Evolutionary conservation across 2,797 vertebrate species (phyloP).

Genomic region (Pangasius djambal): DNA sequence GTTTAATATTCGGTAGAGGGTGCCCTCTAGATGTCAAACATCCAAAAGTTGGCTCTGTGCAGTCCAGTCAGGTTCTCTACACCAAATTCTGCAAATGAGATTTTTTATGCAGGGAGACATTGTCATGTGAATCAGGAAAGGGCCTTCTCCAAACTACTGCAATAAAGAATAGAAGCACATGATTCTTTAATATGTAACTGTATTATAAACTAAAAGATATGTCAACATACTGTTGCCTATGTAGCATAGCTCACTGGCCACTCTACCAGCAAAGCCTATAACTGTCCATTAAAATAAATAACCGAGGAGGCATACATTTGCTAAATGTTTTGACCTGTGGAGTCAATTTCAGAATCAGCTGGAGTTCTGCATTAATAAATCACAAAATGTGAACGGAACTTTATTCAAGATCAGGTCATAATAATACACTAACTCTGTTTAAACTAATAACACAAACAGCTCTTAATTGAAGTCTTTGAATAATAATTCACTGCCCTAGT

Average conservation of each 20-base stretch:
- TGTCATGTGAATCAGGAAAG: too few species aligned
- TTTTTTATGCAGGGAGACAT: too few species aligned
- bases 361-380: neutral
- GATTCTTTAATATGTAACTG: too few species aligned
- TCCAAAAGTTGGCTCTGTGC: too few species aligned
- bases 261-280: too few species aligned
- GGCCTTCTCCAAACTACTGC: too few species aligned
- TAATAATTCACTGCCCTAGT: neutral
- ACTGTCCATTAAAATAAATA: neutral
- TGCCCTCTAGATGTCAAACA: neutral
- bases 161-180: too few species aligned
- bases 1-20: neutral
- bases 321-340: neutral
- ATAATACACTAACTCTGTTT: neutral
- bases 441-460: neutral
- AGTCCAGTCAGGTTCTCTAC: too few species aligned
- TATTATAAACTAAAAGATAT: too few species aligned
- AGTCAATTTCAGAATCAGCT: neutral
- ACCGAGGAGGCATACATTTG: neutral
- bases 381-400: neutral
- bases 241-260: too few species aligned
- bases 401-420: neutral
- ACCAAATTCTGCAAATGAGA: too few species aligned
- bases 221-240: too few species aligned
- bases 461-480: neutral